phyloP scores from a whole-genome alignment of 2,113 vertebrate genomes.

The Sialia sialis region DNA sequence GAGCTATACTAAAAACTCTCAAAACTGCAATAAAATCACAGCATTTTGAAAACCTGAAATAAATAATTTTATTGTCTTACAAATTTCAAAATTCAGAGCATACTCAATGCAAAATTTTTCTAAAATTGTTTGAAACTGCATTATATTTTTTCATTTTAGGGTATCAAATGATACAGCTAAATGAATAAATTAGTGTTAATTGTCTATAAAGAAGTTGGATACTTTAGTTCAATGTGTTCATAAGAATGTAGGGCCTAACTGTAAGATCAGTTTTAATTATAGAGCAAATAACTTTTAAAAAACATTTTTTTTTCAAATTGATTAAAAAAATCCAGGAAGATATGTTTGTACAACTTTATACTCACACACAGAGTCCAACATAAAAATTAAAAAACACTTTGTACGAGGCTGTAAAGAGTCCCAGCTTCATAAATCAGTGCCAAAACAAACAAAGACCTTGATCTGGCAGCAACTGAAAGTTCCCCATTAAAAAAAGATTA shows the following conservation, averaged over 20 bases:
- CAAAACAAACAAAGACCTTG: background rate
- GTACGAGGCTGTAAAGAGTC: background rate
- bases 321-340: background rate
- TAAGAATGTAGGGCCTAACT: background rate
- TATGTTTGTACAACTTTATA: background rate
- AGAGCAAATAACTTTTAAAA: background rate
- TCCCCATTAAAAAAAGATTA: background rate
- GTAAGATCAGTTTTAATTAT: background rate
- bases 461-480: background rate
- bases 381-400: background rate
- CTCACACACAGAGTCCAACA: fast-evolving
- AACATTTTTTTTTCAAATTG: background rate
- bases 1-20: background rate
- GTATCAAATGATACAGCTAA: background rate
- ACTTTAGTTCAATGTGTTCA: background rate
- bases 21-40: background rate
- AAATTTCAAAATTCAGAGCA: background rate
- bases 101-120: background rate
- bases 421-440: background rate
- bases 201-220: background rate
- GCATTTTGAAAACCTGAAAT: background rate
- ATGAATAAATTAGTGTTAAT: background rate
- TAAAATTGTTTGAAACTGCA: background rate
- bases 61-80: background rate
- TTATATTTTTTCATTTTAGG: background rate